Base-by-base conservation (phyloP, 2,888 invertebrate genomes). In the Lasioglossum villosulum region DNA sequence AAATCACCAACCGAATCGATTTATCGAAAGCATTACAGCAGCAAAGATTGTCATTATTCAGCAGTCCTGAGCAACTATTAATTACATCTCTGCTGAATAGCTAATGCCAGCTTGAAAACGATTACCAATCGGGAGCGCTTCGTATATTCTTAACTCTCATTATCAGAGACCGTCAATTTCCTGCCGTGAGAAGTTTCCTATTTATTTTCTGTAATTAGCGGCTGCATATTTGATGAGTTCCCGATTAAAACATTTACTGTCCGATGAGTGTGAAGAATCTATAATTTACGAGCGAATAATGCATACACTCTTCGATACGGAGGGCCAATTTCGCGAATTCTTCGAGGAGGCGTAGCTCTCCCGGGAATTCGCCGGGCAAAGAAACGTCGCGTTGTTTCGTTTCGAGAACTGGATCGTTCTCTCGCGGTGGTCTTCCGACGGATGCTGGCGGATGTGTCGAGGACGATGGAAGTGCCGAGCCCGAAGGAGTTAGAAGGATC, bases 291-390 rank as follows among this genome's bases (percentile, higher is more conserved):
- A 14, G 4, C 5, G 27, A 27, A 59, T 59, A 59, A 63, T 16
- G 63, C 63, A 30, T 63, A 16, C 6, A 0, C 14, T 5, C 5
- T 30, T 30, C 63, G 30, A 63, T 30, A 16, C 5, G 16, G 63
- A 5, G 27, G 30, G 63, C 16, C 34, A 10, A 37, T 66, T 66
- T 66, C 66, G 66, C 8, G 66, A 66, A 66, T 66, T 66, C 66
- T 37, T 66, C 66, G 34, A 34, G 66, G 66, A 66, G 66, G 66
- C 30, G 66, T 66, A 66, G 66, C 66, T 66, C 63, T 66, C 66
- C 66, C 66, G 66, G 34, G 34, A 66, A 66, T 66, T 19, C 66
- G 34, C 19, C 34, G 16, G 23, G 66, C 10, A 34, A 34, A 66
- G 66, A 63, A 63, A 63, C 63, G 63, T 63, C 27, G 59, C 63